Evolutionary conservation across 2,113 vertebrate genomes (phyloP).

Genomic region (Beaufortia kweichowensis): DNA sequence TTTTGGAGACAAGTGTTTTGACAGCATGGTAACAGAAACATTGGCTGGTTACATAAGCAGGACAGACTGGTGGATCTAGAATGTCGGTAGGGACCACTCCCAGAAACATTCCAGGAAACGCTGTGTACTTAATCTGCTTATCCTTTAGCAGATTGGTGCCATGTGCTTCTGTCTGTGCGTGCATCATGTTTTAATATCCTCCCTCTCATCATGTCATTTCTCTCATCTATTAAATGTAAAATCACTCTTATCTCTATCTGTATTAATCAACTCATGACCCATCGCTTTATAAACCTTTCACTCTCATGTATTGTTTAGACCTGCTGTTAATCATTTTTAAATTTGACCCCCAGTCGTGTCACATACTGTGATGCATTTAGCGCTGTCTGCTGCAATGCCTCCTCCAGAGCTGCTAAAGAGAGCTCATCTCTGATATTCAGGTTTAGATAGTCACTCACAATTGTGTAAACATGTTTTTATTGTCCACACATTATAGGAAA

Average conservation of each 20-base stretch:
- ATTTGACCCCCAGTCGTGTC: background rate
- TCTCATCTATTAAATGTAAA: conserved; percentile 37
- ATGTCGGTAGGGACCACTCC: conserved; percentile 54
- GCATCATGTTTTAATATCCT: conserved; percentile 7
- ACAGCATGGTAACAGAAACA: conserved; percentile 40
- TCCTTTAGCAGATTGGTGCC: conserved; percentile 67
- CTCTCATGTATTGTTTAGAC: background rate
- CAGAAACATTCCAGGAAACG: conserved; percentile 69
- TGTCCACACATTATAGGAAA: too few relatives aligned
- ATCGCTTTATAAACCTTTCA: conserved; percentile 8
- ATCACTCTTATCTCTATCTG: background rate
- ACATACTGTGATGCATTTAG: conserved; percentile 20
- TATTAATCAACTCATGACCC: conserved; percentile 7
- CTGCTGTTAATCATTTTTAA: background rate
- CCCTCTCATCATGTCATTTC: conserved; percentile 7
- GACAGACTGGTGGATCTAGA: conserved; percentile 54
- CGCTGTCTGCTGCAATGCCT: conserved; percentile 12
- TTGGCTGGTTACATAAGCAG: conserved; percentile 63
- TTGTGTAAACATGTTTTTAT: too few relatives aligned
- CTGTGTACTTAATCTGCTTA: conserved; percentile 74
- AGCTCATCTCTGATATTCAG: conserved; percentile 7
- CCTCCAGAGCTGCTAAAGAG: background rate
- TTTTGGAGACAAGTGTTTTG: conserved; percentile 15
- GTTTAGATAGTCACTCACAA: too few relatives aligned
- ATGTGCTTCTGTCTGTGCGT: conserved; percentile 47